Conservation (phyloP, 2,113 vertebrate species). For the Meleagris gallopavo region DNA sequence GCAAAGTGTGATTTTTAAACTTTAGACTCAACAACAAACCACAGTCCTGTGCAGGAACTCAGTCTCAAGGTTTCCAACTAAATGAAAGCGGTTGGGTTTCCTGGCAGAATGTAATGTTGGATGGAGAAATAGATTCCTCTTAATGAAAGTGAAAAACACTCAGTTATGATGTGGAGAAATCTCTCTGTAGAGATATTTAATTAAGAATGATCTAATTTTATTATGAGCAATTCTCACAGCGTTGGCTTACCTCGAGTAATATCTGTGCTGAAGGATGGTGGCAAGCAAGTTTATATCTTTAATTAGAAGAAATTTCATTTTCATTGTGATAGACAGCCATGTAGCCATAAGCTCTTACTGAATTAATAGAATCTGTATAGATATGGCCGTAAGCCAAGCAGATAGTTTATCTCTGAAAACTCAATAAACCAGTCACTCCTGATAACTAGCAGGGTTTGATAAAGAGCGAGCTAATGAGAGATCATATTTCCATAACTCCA, state of each 20-base stretch:
- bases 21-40: constrained; percentile 63
- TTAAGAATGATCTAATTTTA: constrained; percentile 37
- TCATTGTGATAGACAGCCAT: neutral
- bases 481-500: neutral
- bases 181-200: constrained; percentile 14
- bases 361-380: neutral
- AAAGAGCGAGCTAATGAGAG: neutral
- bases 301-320: constrained; percentile 6
- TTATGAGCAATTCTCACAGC: neutral
- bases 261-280: neutral
- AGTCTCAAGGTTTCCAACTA: constrained; percentile 21
- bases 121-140: constrained; percentile 16
- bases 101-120: constrained; percentile 35
- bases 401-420: neutral
- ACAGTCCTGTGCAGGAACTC: neutral
- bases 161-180: neutral
- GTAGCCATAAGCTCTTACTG: neutral
- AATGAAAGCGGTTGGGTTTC: neutral
- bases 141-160: constrained; percentile 27
- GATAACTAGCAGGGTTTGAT: neutral
- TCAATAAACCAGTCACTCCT: neutral
- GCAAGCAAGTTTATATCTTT: neutral
- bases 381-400: neutral
- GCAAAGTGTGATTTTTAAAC: neutral
- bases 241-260: neutral